Percentiles rank a stretch among this genome's conserved stretches.
Evolutionary conservation across 2,797 vertebrate species (phyloP).

Genomic region (Heterohyrax brucei): DNA sequence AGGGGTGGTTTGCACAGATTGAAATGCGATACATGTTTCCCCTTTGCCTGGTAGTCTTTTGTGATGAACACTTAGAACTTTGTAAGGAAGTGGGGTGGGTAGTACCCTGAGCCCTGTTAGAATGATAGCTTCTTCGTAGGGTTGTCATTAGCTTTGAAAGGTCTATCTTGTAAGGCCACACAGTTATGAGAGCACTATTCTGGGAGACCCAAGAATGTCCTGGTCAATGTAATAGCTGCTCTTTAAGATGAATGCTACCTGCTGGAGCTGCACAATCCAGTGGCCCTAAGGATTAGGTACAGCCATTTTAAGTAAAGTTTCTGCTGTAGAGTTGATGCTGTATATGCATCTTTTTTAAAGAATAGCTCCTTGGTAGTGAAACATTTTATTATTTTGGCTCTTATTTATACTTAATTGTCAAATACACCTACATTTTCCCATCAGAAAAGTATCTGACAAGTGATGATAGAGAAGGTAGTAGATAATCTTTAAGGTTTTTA

Average conservation of each 20-base stretch:
- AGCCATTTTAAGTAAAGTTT: not conserved
- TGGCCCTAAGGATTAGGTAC: not conserved
- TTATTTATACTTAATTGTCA: conserved; percentile 78
- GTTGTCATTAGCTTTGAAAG: not conserved
- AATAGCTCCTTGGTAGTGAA: conserved; percentile 38
- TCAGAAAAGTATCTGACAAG: conserved; percentile 60
- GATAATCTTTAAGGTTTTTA: conserved; percentile 54
- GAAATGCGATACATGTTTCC: not conserved
- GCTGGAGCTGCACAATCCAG: not conserved
- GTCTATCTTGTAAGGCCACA: not conserved
- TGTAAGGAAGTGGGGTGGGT: not conserved
- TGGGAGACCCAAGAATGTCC: not conserved
- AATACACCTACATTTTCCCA: conserved; percentile 73
- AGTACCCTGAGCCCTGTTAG: not conserved
- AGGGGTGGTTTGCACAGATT: not conserved
- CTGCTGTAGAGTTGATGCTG: not conserved
- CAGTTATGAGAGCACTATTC: not conserved
- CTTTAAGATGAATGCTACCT: not conserved
- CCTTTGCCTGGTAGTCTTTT: conserved; percentile 8
- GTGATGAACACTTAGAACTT: not conserved
- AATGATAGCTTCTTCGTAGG: not conserved
- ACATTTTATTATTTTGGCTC: conserved; percentile 66
- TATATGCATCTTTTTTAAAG: conserved; percentile 63
- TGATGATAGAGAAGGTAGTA: not conserved
- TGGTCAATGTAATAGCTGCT: not conserved